Conservation (phyloP, 2,888 invertebrate genomes). For the Melanostoma scalare region DNA sequence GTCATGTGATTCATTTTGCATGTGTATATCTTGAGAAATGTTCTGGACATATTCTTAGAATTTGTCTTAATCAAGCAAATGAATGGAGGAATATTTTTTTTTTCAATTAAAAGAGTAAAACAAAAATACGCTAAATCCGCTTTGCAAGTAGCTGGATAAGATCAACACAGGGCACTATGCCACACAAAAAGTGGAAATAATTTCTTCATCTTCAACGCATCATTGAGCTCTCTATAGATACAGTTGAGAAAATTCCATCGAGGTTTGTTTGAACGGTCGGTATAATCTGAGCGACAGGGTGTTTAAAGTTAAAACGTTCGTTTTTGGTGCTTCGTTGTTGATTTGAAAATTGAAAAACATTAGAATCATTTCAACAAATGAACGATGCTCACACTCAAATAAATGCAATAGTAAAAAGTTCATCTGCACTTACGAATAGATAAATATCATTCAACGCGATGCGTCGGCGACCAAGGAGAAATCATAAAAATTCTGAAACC, state of each 20-base stretch:
- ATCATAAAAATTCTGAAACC: too few species aligned
- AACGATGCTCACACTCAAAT: too few species aligned
- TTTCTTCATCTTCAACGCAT: constrained; percentile 56
- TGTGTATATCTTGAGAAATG: constrained; percentile 10
- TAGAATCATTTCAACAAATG: too few species aligned
- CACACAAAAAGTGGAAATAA: constrained; percentile 42
- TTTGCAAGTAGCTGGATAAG: constrained; percentile 11
- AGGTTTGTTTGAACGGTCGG: neutral
- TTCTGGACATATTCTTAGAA: constrained; percentile 42
- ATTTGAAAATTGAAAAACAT: too few species aligned
- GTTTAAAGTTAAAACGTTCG: neutral
- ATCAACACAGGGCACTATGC: constrained; percentile 49
- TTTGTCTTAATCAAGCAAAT: neutral
- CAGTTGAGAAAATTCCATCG: neutral
- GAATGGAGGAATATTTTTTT: constrained; percentile 37
- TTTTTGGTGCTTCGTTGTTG: too few species aligned
- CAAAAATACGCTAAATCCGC: neutral
- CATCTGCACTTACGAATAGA: too few species aligned
- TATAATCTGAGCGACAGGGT: neutral
- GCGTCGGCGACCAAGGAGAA: too few species aligned
- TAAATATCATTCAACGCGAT: too few species aligned
- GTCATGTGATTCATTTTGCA: constrained; percentile 44
- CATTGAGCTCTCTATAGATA: constrained; percentile 18
- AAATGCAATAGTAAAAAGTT: too few species aligned
- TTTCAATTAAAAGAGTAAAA: constrained; percentile 63